Evolutionary conservation across 1,140 invertebrate species (phyloP).

Genomic region (Anastrepha ludens): DNA sequence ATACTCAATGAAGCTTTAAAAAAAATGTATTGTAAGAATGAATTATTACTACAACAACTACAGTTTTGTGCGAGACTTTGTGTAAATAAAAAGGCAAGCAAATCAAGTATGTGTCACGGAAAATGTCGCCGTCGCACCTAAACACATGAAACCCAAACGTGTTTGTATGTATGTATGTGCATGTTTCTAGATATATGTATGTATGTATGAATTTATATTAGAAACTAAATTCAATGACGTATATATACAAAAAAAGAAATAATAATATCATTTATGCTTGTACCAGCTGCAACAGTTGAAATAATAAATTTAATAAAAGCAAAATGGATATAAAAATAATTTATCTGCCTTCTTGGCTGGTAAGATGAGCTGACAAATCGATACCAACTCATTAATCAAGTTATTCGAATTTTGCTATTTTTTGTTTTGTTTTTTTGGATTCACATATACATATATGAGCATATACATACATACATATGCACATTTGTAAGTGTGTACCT

Average conservation of each 20-base stretch:
- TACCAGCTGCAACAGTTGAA: too few relatives aligned
- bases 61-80: background rate
- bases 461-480: background rate
- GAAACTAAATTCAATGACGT: too few relatives aligned
- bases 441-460: background rate
- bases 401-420: too few relatives aligned
- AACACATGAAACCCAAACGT: background rate
- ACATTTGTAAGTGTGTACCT: background rate
- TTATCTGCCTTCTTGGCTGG: background rate
- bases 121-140: background rate
- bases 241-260: background rate
- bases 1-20: background rate
- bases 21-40: background rate
- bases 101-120: background rate
- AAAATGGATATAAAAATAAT: background rate
- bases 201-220: background rate
- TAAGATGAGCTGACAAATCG: background rate
- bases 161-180: background rate
- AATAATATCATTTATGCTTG: too few relatives aligned
- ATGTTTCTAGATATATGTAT: background rate
- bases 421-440: background rate
- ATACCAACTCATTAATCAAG: background rate
- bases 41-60: background rate
- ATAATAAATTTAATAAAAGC: background rate
- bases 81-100: background rate